Evolutionary conservation across 2,797 vertebrate genomes (phyloP).

Genomic region (Tauraco hartlaubi): DNA sequence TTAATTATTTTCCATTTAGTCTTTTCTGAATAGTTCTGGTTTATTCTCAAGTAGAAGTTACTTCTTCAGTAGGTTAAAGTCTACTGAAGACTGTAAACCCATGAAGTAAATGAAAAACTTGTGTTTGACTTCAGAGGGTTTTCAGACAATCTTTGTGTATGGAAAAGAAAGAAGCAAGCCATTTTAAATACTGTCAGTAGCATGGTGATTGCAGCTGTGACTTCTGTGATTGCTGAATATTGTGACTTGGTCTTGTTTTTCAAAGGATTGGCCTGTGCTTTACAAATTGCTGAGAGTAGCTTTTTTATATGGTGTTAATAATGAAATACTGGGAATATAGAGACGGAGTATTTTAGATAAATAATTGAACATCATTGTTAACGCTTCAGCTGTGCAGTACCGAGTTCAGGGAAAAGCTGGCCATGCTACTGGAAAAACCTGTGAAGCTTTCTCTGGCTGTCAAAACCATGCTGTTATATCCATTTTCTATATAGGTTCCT

Average conservation of each 20-base stretch:
- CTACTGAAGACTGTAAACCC: not conserved
- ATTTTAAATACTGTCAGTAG: not conserved
- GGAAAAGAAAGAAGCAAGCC: not conserved
- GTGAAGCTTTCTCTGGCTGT: not conserved
- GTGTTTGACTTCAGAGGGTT: not conserved
- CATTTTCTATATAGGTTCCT: not conserved
- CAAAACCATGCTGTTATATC: not conserved
- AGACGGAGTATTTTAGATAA: not conserved
- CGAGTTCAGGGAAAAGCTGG: not conserved
- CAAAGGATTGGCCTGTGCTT: not conserved
- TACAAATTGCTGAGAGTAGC: not conserved
- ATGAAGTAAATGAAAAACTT: not conserved
- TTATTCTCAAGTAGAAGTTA: not conserved
- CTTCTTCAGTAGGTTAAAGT: not conserved
- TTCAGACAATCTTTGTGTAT: not conserved
- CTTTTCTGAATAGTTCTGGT: not conserved
- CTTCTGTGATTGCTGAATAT: not conserved
- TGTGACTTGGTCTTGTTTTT: not conserved
- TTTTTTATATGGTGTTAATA: not conserved
- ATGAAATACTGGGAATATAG: not conserved
- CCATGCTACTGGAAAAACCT: not conserved
- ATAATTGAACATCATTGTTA: not conserved
- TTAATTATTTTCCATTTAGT: not conserved
- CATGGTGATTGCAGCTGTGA: not conserved
- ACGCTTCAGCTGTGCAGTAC: not conserved